Base-by-base conservation (phyloP, 2,888 invertebrate genomes). In the Meganola albula region DNA sequence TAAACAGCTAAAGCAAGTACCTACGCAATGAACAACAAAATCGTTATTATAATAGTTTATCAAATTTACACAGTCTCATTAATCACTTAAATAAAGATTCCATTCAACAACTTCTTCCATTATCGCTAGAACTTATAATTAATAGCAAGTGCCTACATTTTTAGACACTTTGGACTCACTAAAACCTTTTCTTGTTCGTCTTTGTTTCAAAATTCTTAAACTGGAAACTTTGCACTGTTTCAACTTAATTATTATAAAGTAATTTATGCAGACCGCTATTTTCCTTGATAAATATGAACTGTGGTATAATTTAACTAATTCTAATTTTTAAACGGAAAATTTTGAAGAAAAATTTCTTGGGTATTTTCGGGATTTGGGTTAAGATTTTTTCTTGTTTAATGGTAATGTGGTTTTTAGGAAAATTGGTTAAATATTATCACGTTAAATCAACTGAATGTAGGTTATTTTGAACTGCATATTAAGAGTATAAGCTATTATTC, bases 201-300 rank as follows among this genome's bases (percentile, higher is more conserved):
- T 50, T 40, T 39, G 35, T 34, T 50, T 36, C 29, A 31, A 28
- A 10, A 10, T 29, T 27, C 23, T 35, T 34, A 23, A 27, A 40
- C 44, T 31, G 32, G 35, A 38, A 38, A 38, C 32, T 47, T 51
- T 24, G 34, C 24, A 24, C 30, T 36, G 43, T 31, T 34, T 28
- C 33, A 18, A 27, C 28, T 40, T 41, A 38, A 47, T 49, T 51
- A 41, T 40, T 40, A 51, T 51, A 36, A 51, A 48, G 40, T 44
- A 41, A 50, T 50, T 39, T 41, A 32, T 40, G 31, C 25, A 20
- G 27, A 48, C 27, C 35, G 33, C 34, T 28, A 44, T 44, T 40
- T 31, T 11, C 37, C 30, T 30, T 48, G n/a, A n/a, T n/a, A 37
- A 44, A 37, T 40, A 35, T 37, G 25, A 30, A 41, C 38, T 20